These are phyloP conservation scores for Spodoptera litura DNA, from an alignment of 1,140 invertebrate genomes.

Conservation along the genomic window DNA sequence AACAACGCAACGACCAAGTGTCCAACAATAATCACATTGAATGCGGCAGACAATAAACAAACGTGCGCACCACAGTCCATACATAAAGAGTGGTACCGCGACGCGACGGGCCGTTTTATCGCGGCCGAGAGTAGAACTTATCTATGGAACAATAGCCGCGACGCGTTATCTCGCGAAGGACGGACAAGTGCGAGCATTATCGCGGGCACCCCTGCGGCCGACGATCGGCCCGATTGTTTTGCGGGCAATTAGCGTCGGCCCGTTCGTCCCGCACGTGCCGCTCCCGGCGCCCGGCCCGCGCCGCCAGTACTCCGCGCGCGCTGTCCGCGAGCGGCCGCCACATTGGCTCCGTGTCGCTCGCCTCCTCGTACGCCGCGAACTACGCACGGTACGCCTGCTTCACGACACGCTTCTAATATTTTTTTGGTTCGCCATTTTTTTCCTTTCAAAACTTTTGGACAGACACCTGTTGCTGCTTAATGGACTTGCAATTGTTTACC, in stretches of 20 bases:
- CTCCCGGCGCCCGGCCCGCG: conserved; percentile 63
- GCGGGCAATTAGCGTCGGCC: conserved; percentile 81
- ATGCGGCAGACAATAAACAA: not conserved
- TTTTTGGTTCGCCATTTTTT: conserved; percentile 64
- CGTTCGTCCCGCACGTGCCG: conserved; percentile 68
- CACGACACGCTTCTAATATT: conserved; percentile 59
- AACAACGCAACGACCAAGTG: no score
- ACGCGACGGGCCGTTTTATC: conserved; percentile 23
- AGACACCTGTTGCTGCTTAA: conserved; percentile 31
- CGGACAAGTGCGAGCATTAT: conserved; percentile 66
- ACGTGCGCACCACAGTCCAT: no score
- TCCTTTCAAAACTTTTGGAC: conserved; percentile 32
- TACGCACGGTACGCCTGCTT: conserved; percentile 51
- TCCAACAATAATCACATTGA: no score
- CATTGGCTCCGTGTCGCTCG: conserved; percentile 50
- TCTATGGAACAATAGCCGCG: conserved; percentile 55
- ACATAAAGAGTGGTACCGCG: not conserved
- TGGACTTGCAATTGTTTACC: conserved; percentile 35
- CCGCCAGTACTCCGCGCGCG: conserved; percentile 76
- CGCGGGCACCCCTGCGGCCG: conserved; percentile 63
- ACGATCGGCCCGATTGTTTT: conserved; percentile 77
- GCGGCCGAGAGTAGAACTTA: conserved; percentile 18
- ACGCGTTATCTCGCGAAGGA: conserved; percentile 65
- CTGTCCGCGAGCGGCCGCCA: conserved; percentile 71
- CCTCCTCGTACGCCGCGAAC: conserved; percentile 23